Percentiles rank a stretch among this genome's conserved stretches.
These are phyloP conservation scores for Acestrorhynchus altus DNA, from an alignment of 2,797 vertebrate genomes.

Conservation along the genomic window DNA sequence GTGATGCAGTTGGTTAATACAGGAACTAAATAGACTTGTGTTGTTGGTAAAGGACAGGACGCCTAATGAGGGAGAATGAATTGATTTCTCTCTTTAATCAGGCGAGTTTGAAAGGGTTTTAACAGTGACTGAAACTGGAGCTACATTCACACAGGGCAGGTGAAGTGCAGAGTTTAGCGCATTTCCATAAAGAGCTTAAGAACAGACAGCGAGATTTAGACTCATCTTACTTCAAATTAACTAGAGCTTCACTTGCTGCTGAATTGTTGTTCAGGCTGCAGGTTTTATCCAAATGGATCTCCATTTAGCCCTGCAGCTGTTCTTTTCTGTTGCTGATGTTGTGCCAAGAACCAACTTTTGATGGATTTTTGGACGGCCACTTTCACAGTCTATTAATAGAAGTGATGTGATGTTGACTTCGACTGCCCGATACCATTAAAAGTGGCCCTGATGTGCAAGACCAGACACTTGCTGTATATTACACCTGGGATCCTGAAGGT, in stretches of 20 bases:
- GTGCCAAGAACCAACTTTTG: conserved; percentile 6
- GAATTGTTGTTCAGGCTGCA: background rate
- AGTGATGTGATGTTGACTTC: background rate
- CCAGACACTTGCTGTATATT: background rate
- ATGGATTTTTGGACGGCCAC: background rate
- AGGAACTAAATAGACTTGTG: conserved; percentile 33
- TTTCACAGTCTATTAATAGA: conserved; percentile 33
- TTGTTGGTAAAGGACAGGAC: conserved; percentile 4
- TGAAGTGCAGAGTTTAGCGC: background rate
- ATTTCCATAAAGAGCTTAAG: background rate
- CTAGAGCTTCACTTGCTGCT: background rate
- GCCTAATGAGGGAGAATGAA: background rate
- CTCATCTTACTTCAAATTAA: background rate
- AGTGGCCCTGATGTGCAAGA: background rate
- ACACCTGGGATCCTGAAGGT: background rate
- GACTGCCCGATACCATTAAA: background rate
- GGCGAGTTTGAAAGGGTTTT: background rate
- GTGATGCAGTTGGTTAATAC: conserved; percentile 29
- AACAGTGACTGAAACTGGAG: background rate
- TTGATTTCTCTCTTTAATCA: background rate
- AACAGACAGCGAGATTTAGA: background rate
- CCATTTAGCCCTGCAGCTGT: background rate
- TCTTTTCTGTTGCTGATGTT: background rate
- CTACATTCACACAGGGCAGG: background rate
- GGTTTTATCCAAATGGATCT: background rate